Percentiles rank a stretch among this genome's conserved stretches.
Evolutionary conservation across 2,888 invertebrate genomes (phyloP).

Genomic region (Morpho achilles): DNA sequence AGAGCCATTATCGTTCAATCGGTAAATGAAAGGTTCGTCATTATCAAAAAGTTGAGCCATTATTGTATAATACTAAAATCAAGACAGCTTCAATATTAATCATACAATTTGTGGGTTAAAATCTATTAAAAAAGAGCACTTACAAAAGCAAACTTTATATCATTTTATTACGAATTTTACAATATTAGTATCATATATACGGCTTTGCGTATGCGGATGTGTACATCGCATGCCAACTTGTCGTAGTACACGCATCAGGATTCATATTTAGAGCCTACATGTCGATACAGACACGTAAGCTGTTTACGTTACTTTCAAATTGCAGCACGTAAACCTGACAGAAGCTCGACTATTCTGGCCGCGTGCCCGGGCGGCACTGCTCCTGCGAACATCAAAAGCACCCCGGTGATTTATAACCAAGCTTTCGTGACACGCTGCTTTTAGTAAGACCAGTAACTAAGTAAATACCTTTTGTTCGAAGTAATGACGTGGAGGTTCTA

Average conservation of each 20-base stretch:
- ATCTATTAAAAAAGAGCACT: no score
- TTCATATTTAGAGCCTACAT: constrained; percentile 30
- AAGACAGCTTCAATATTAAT: no score
- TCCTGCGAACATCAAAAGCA: constrained; percentile 38
- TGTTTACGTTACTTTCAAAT: constrained; percentile 20
- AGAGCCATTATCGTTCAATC: constrained; percentile 85
- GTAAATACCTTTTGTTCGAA: constrained; percentile 19
- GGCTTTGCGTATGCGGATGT: constrained; percentile 14
- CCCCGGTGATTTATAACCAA: constrained; percentile 61
- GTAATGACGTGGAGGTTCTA: constrained; percentile 21
- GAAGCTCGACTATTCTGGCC: constrained; percentile 38
- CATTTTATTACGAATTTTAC: constrained; percentile 7
- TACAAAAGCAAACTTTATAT: constrained; percentile 7
- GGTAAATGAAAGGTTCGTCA: constrained; percentile 86
- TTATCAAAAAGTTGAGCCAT: constrained; percentile 66
- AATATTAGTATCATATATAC: neutral
- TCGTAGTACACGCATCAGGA: constrained; percentile 21
- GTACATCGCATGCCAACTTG: constrained; percentile 22
- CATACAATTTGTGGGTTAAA: no score
- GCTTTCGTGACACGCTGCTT: constrained; percentile 55
- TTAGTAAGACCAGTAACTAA: constrained; percentile 24
- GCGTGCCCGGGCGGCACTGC: constrained; percentile 64
- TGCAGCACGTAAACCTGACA: constrained; percentile 17
- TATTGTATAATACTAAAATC: constrained; percentile 1
- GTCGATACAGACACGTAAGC: constrained; percentile 38